Percentiles rank a stretch among this genome's conserved stretches.
Conservation (phyloP, 2,113 vertebrate species). For the Limanda limanda region DNA sequence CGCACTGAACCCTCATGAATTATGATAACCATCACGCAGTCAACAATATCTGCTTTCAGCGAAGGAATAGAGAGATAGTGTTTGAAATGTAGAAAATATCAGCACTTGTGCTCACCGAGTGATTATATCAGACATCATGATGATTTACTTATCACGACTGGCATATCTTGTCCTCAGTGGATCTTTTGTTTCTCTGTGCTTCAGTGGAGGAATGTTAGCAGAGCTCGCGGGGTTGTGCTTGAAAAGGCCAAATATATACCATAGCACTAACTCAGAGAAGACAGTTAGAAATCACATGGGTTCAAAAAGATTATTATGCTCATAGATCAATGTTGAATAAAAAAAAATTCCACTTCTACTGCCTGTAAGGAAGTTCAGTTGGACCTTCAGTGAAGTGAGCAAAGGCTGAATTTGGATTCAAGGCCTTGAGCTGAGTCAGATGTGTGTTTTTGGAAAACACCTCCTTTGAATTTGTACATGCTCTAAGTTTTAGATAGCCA, state of each 20-base stretch:
- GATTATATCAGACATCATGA: slow-evolving; percentile 68
- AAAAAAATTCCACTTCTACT: neutral
- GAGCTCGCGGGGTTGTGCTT: slow-evolving; percentile 9
- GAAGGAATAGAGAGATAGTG: slow-evolving; percentile 64
- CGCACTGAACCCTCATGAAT: slow-evolving; percentile 72
- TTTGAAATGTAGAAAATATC: slow-evolving; percentile 70
- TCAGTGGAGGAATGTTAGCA: slow-evolving; percentile 40
- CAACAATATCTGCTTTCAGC: slow-evolving; percentile 74
- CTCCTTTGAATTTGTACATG: neutral
- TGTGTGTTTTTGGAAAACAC: slow-evolving; percentile 15
- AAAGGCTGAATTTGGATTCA: slow-evolving; percentile 16
- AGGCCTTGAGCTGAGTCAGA: slow-evolving; percentile 1
- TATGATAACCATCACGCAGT: slow-evolving; percentile 73
- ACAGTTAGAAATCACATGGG: neutral
- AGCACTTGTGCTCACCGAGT: slow-evolving; percentile 54
- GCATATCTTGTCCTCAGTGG: slow-evolving; percentile 46
- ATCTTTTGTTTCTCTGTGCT: slow-evolving; percentile 55
- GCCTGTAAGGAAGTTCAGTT: neutral
- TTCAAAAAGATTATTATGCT: slow-evolving; percentile 9
- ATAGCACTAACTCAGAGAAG: slow-evolving; percentile 33
- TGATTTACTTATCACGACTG: slow-evolving; percentile 66
- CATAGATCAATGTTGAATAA: slow-evolving; percentile 1
- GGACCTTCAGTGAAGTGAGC: slow-evolving; percentile 9
- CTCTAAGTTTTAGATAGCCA: neutral
- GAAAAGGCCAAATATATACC: slow-evolving; percentile 28